Percentiles rank a stretch among this genome's conserved stretches.
These are phyloP conservation scores for Chironex yamaguchii DNA, from an alignment of 30 jellyfish, hydroid and myxozoan species.

Conservation along the genomic window DNA sequence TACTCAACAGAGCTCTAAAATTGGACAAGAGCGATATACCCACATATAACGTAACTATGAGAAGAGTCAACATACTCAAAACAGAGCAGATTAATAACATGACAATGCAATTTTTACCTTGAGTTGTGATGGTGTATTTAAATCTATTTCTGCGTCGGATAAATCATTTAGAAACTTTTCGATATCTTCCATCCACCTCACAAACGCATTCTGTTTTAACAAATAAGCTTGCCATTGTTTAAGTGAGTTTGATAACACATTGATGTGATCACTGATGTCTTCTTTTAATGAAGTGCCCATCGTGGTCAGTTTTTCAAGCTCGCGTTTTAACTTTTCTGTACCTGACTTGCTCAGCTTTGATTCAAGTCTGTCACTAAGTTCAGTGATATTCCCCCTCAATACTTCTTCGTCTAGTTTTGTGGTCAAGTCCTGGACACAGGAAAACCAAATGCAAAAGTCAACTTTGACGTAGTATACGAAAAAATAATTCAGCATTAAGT, in stretches of 20 bases:
- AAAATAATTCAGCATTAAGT: too few species aligned
- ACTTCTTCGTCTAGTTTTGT: slow-evolving; percentile 9
- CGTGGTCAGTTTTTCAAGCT: neutral
- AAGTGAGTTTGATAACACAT: slow-evolving; percentile 24
- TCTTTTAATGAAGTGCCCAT: slow-evolving; percentile 15
- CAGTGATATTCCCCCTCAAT: neutral
- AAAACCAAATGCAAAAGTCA: too few species aligned
- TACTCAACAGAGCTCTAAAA: too few species aligned
- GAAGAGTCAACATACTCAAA: too few species aligned
- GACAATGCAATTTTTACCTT: slow-evolving; percentile 53
- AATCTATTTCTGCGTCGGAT: slow-evolving; percentile 34
- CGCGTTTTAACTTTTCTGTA: neutral
- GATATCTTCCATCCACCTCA: slow-evolving; percentile 62
- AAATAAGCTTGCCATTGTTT: slow-evolving; percentile 69
- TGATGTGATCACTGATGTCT: slow-evolving; percentile 57
- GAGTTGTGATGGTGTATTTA: slow-evolving; percentile 74
- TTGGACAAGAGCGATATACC: too few species aligned
- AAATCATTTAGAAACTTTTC: slow-evolving; percentile 19
- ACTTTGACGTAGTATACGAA: too few species aligned
- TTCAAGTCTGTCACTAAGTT: slow-evolving; percentile 25
- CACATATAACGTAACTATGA: too few species aligned
- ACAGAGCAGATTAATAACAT: too few species aligned
- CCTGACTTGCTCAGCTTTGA: slow-evolving; percentile 41
- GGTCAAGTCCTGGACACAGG: neutral
- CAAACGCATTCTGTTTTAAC: slow-evolving; percentile 32